phyloP scores from a whole-genome alignment of 2,113 vertebrate genomes.

The Columba livia region DNA sequence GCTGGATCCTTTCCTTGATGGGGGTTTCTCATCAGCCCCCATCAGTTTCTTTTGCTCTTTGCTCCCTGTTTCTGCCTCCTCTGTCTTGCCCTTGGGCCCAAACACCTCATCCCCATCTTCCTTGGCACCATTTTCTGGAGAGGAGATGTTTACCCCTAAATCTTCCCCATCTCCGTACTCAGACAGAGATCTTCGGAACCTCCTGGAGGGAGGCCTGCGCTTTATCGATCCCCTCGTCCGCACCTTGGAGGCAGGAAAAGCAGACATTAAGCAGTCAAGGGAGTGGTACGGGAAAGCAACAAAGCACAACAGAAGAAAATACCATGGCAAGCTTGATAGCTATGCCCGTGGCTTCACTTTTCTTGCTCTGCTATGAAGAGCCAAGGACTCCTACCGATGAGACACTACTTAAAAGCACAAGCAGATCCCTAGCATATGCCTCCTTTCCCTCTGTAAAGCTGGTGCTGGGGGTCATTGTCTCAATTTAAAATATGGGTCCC shows the following conservation, averaged over 20 bases:
- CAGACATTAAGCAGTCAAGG: background rate
- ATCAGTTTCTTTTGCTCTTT: background rate
- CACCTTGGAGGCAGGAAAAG: conserved; percentile 61
- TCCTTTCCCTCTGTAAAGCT: background rate
- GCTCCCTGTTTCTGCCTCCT: background rate
- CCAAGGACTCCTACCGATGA: background rate
- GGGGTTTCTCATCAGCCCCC: background rate
- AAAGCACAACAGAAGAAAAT: background rate
- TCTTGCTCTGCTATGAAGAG: background rate
- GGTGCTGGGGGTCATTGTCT: background rate
- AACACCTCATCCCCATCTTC: conserved; percentile 67
- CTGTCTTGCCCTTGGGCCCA: background rate
- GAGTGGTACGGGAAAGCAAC: background rate
- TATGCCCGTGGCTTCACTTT: background rate
- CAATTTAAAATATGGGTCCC: background rate
- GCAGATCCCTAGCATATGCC: background rate
- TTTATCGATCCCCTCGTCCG: conserved; percentile 77
- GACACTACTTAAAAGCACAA: background rate
- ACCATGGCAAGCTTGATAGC: background rate
- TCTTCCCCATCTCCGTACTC: conserved; percentile 68
- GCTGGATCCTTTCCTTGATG: conserved; percentile 15
- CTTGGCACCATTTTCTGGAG: conserved; percentile 77
- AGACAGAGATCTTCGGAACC: conserved; percentile 76
- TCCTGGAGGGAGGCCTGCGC: conserved; percentile 79
- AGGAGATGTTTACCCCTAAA: background rate